A percentile compares a stretch with the other conserved stretches of the same genome.
Evolutionary conservation across 2,113 vertebrate species (phyloP).

Genomic region (Perognathus longimembris): DNA sequence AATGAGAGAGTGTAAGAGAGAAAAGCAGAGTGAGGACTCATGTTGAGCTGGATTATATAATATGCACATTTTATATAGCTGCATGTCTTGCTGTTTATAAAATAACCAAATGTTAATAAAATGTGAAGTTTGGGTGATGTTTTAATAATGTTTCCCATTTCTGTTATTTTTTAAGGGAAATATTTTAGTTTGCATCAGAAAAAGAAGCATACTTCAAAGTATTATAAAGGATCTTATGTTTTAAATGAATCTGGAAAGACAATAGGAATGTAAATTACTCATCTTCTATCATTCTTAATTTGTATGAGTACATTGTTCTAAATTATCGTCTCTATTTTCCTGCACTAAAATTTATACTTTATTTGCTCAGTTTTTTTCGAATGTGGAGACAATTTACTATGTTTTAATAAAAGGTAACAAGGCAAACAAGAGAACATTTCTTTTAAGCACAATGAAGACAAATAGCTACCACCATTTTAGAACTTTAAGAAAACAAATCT

Average conservation of each 20-base stretch:
- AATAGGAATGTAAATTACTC: not conserved
- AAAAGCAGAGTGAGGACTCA: too few relatives aligned
- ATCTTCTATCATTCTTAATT: not conserved
- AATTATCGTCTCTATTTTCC: not conserved
- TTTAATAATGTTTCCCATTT: not conserved
- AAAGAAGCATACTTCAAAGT: not conserved
- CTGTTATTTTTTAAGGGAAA: slow-evolving; percentile 6
- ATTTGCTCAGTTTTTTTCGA: not conserved
- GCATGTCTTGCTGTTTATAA: not conserved
- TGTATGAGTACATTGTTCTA: not conserved
- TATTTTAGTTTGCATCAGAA: not conserved
- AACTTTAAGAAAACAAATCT: slow-evolving; percentile 9
- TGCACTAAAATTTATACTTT: not conserved
- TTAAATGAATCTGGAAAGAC: not conserved
- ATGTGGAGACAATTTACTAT: not conserved
- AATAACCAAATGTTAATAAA: too few relatives aligned
- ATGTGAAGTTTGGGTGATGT: too few relatives aligned
- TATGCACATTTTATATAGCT: not conserved
- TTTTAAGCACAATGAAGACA: not conserved
- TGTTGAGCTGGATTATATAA: too few relatives aligned
- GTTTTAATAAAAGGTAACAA: not conserved
- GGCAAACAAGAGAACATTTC: not conserved
- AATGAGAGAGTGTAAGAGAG: too few relatives aligned
- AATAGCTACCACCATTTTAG: not conserved
- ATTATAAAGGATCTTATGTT: not conserved